A percentile compares a stretch with the other conserved stretches of the same genome.
Evolutionary conservation across 2,888 invertebrate species (phyloP).

Genomic region (Acanthococcus lagerstroemiae): DNA sequence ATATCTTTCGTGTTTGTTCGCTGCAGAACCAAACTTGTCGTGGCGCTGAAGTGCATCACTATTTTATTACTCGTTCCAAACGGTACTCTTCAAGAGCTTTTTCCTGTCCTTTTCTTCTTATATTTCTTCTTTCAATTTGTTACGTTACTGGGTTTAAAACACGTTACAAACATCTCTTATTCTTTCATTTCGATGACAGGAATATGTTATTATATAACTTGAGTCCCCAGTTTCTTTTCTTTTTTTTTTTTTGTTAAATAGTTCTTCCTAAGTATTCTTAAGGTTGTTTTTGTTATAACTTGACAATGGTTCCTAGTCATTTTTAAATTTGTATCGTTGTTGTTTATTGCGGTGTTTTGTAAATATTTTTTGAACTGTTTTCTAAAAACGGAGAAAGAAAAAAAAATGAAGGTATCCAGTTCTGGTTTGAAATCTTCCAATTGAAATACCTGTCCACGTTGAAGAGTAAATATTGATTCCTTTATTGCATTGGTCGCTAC

Average conservation of each 20-base stretch:
- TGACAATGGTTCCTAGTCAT: constrained; percentile 15
- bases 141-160: constrained; percentile 7
- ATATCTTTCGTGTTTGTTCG: too few species aligned
- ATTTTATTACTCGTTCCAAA: background rate
- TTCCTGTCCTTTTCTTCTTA: background rate
- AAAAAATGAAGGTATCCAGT: background rate
- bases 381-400: background rate
- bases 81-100: background rate
- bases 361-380: background rate
- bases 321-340: background rate
- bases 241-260: too few species aligned
- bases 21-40: background rate
- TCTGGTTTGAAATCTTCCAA: too few species aligned
- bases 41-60: background rate
- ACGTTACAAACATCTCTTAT: background rate
- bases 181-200: too few species aligned
- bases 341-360: background rate
- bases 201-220: too few species aligned
- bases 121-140: background rate
- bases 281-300: background rate
- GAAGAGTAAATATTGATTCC: too few species aligned
- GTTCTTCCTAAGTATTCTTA: too few species aligned
- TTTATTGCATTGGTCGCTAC: too few species aligned
- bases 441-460: too few species aligned
- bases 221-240: background rate